A percentile compares a stretch with the other conserved stretches of the same genome.
These are phyloP conservation scores for Perca flavescens DNA, from an alignment of 2,113 vertebrate species.

Conservation along the genomic window DNA sequence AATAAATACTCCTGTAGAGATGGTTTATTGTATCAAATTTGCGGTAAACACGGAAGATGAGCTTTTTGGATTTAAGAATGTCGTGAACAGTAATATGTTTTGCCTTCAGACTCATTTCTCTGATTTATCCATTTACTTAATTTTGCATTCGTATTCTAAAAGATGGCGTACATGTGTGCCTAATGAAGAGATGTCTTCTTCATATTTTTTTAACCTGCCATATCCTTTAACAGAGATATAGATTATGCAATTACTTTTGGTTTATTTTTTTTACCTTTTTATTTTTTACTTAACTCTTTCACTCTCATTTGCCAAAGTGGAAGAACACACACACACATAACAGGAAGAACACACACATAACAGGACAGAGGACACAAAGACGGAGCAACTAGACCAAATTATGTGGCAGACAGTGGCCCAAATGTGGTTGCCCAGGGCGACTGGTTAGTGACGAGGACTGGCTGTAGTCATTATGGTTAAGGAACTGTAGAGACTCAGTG, in stretches of 20 bases:
- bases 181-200: background rate
- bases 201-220: background rate
- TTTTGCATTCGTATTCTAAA: background rate
- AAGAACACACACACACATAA: background rate
- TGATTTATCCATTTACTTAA: background rate
- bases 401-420: conserved; percentile 15
- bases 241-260: background rate
- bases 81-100: background rate
- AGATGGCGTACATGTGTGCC: background rate
- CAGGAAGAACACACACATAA: background rate
- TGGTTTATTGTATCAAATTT: too few relatives aligned
- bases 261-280: background rate
- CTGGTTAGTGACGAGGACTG: conserved; percentile 27
- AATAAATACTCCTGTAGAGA: too few relatives aligned
- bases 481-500: conserved; percentile 23
- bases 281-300: conserved; percentile 7
- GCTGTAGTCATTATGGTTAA: conserved; percentile 33
- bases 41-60: too few relatives aligned
- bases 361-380: background rate
- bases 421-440: conserved; percentile 34
- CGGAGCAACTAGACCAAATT: conserved; percentile 6
- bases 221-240: background rate
- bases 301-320: background rate
- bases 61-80: background rate
- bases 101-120: background rate